A percentile compares a stretch with the other conserved stretches of the same genome.
phyloP scores from a whole-genome alignment of 2,888 invertebrate species.

The Chalcosyrphus nemorum region DNA sequence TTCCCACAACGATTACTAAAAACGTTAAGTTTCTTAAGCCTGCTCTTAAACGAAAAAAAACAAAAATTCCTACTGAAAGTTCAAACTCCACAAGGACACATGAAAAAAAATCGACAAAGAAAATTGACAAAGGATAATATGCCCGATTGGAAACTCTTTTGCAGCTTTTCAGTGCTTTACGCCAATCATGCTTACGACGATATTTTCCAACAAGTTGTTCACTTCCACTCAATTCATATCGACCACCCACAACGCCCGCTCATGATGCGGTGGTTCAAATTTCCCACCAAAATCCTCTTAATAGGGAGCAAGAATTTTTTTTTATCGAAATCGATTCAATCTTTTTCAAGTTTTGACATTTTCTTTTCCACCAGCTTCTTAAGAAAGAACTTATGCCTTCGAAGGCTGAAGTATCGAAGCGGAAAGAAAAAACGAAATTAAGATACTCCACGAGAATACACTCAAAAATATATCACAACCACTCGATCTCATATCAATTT shows the following conservation, averaged over 20 bases:
- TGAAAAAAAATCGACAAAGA: no score
- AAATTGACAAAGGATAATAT: no score
- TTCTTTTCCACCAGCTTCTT: neutral
- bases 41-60: no score
- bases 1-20: no score
- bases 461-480: neutral
- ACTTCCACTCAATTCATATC: neutral
- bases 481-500: neutral
- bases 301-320: neutral
- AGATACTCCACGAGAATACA: neutral
- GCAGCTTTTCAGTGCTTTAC: neutral
- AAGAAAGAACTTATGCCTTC: neutral
- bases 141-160: no score
- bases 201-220: neutral
- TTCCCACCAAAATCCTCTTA: neutral
- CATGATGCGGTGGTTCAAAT: neutral
- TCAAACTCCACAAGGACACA: no score
- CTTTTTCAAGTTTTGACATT: neutral
- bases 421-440: neutral
- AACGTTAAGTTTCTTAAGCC: no score
- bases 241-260: neutral
- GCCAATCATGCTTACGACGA: neutral
- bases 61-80: no score
- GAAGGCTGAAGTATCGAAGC: neutral
- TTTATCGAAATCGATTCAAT: neutral